These are phyloP conservation scores for Oreochromis aureus DNA, from an alignment of 2,113 vertebrate species.

Conservation along the genomic window DNA sequence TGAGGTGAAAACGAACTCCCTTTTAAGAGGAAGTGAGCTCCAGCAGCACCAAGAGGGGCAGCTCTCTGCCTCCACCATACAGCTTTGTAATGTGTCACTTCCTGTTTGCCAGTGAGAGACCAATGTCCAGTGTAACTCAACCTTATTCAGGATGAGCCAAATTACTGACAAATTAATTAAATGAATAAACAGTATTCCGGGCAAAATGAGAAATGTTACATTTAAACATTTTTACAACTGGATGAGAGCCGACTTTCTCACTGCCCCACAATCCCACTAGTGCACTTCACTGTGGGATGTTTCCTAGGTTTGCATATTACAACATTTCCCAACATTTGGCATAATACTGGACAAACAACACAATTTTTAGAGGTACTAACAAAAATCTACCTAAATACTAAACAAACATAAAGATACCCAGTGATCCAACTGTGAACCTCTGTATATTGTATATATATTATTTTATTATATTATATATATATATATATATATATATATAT, in stretches of 20 bases:
- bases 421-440: background rate
- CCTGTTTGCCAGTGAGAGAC: background rate
- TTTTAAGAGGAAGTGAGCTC: background rate
- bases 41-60: background rate
- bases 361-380: background rate
- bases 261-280: background rate
- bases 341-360: background rate
- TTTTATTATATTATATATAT: background rate
- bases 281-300: background rate
- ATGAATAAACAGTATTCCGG: background rate
- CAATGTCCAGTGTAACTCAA: background rate
- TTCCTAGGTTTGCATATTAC: background rate
- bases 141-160: background rate
- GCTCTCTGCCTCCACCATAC: background rate
- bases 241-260: background rate
- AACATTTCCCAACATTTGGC: background rate
- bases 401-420: background rate
- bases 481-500: fast-evolving
- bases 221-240: background rate
- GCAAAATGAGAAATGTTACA: background rate
- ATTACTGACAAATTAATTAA: background rate
- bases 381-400: background rate
- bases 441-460: background rate
- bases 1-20: background rate
- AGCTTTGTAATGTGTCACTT: background rate